phyloP scores from a whole-genome alignment of 2,888 invertebrate genomes.

The Diarsia brunnea region DNA sequence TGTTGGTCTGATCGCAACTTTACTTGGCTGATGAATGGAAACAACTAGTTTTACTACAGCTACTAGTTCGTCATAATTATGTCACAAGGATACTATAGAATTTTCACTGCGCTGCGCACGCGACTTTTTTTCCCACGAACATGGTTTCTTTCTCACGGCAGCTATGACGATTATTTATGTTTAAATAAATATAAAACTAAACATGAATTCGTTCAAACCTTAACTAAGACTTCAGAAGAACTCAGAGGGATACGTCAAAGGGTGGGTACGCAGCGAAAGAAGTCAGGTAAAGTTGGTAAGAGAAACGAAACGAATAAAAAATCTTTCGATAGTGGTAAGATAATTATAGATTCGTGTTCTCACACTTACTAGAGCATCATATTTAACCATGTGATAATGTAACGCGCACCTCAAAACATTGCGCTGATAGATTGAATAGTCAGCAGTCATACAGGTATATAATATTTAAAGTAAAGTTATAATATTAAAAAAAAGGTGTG shows the following conservation, averaged over 20 bases:
- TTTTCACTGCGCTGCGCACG: background rate
- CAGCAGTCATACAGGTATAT: background rate
- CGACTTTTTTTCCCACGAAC: background rate
- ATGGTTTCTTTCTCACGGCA: background rate
- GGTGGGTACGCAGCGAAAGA: background rate
- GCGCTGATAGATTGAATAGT: background rate
- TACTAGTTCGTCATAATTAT: constrained; percentile 10
- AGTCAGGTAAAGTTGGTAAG: background rate
- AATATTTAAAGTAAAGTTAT: background rate
- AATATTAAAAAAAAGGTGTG: background rate
- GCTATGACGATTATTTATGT: background rate
- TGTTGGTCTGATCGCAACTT: too few relatives aligned
- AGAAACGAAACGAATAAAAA: background rate
- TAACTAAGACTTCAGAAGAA: constrained; percentile 17
- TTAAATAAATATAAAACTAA: background rate
- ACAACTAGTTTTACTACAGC: background rate
- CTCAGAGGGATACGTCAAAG: background rate
- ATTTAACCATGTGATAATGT: background rate
- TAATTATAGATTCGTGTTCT: constrained; percentile 16
- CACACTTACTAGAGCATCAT: constrained; percentile 35
- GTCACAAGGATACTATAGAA: too few relatives aligned
- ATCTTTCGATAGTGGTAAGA: background rate
- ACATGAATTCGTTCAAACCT: background rate
- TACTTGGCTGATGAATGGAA: constrained; percentile 6
- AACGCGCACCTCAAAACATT: background rate